A percentile compares a stretch with the other conserved stretches of the same genome.
These are phyloP conservation scores for Heliangelus exortis DNA, from an alignment of 2,797 vertebrate species.

Conservation along the genomic window DNA sequence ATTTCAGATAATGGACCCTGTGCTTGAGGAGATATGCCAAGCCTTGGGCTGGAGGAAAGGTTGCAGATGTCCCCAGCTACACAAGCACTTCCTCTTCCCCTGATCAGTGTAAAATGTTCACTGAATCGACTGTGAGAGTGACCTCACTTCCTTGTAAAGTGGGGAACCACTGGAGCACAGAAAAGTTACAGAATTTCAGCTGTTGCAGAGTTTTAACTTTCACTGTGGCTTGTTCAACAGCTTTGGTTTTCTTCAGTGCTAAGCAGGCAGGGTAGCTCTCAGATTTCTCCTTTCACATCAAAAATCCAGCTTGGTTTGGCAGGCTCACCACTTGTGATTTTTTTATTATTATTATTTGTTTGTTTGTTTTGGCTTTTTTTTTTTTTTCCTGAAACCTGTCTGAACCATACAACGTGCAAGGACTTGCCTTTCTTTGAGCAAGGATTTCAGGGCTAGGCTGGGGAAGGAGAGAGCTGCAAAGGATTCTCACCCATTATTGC, in stretches of 20 bases:
- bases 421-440: conserved; percentile 59
- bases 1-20: conserved; percentile 16
- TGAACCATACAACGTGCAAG: conserved; percentile 14
- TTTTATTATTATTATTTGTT: neutral
- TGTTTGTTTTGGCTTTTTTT: no score
- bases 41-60: conserved; percentile 22
- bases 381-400: conserved; percentile 28
- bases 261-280: conserved; percentile 14
- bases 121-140: neutral
- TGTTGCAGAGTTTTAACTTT: neutral
- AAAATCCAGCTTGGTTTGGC: conserved; percentile 62
- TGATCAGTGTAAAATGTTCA: neutral
- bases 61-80: conserved; percentile 45
- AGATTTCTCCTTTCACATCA: conserved; percentile 57
- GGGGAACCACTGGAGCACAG: neutral
- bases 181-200: neutral
- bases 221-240: neutral
- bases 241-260: conserved; percentile 3
- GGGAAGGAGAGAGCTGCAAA: conserved; percentile 13
- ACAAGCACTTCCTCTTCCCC: conserved; percentile 43
- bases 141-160: conserved; percentile 33
- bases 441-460: neutral
- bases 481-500: conserved; percentile 38
- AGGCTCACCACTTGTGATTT: conserved; percentile 27
- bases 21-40: conserved; percentile 19